A percentile compares a stretch with the other conserved stretches of the same genome.
phyloP scores from a whole-genome alignment of 1,140 invertebrate genomes.

The Polypedilum pembai region DNA sequence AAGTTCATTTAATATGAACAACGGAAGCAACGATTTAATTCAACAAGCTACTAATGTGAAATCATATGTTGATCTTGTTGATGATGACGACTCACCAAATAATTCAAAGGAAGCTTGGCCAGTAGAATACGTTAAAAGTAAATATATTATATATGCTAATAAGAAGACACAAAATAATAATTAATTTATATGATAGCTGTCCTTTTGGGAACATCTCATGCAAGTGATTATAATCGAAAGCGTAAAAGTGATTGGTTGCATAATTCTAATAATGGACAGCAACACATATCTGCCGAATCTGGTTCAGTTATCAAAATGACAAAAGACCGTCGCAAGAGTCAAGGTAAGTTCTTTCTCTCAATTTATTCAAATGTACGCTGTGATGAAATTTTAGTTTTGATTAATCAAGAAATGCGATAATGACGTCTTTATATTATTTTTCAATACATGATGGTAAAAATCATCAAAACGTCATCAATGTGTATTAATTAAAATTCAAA shows the following conservation, averaged over 20 bases:
- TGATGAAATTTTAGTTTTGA: too few relatives aligned
- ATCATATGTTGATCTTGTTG: slow-evolving; percentile 40
- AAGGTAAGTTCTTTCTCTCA: not conserved
- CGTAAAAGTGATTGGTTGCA: not conserved
- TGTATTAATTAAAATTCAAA: not conserved
- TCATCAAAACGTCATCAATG: not conserved
- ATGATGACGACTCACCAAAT: slow-evolving; percentile 40
- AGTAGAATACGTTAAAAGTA: slow-evolving; percentile 35
- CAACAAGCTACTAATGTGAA: slow-evolving; percentile 30
- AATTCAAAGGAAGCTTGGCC: slow-evolving; percentile 44
- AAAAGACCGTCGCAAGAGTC: slow-evolving; percentile 13
- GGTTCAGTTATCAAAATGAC: not conserved
- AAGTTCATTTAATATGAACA: not conserved
- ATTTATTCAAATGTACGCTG: too few relatives aligned
- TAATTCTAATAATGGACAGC: not conserved
- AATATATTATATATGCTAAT: not conserved
- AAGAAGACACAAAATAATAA: too few relatives aligned
- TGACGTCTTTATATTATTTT: too few relatives aligned
- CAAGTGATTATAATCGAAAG: not conserved
- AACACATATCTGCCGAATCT: not conserved
- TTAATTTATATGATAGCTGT: not conserved
- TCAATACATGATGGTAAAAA: not conserved
- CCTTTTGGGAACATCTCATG: not conserved
- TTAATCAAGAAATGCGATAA: too few relatives aligned
- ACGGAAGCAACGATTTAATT: not conserved